Percentiles rank a stretch among this genome's conserved stretches.
These are phyloP conservation scores for Pemphredon lugubris DNA, from an alignment of 2,888 invertebrate species.

Conservation along the genomic window DNA sequence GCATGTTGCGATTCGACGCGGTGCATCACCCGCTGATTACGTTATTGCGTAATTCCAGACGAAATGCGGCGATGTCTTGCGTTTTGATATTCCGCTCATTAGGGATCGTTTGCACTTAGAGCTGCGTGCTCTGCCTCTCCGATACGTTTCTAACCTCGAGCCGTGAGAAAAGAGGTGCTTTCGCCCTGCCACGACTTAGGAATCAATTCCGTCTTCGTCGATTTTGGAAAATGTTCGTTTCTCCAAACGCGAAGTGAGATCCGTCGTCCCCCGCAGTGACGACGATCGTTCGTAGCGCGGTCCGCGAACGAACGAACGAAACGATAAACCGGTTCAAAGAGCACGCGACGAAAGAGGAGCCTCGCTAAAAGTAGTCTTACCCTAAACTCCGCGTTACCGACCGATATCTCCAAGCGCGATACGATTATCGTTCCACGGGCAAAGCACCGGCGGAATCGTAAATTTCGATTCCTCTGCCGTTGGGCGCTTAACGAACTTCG, in stretches of 20 bases:
- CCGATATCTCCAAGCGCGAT: background rate
- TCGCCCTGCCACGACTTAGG: background rate
- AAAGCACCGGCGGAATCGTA: background rate
- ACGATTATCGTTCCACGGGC: constrained; percentile 15
- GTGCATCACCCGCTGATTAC: constrained; percentile 60
- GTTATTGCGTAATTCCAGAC: constrained; percentile 66
- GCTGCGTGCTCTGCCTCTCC: constrained; percentile 35
- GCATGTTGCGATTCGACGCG: constrained; percentile 40
- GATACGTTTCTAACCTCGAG: background rate
- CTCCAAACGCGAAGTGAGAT: too few species aligned
- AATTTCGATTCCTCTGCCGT: constrained; percentile 28
- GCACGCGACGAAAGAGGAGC: background rate
- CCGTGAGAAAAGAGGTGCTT: constrained; percentile 49
- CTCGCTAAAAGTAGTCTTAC: background rate
- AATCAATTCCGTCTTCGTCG: background rate
- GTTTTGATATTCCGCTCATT: constrained; percentile 53
- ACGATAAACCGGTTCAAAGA: background rate
- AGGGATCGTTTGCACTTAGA: constrained; percentile 42
- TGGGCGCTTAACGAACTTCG: constrained; percentile 31
- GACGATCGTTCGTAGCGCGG: background rate
- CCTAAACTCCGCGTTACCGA: background rate
- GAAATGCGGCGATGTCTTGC: constrained; percentile 27
- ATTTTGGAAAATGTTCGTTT: background rate
- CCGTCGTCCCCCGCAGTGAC: background rate
- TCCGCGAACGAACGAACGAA: background rate